These are phyloP conservation scores for Microplitis deprimator DNA, from an alignment of 2,888 invertebrate genomes.

Conservation along the genomic window DNA sequence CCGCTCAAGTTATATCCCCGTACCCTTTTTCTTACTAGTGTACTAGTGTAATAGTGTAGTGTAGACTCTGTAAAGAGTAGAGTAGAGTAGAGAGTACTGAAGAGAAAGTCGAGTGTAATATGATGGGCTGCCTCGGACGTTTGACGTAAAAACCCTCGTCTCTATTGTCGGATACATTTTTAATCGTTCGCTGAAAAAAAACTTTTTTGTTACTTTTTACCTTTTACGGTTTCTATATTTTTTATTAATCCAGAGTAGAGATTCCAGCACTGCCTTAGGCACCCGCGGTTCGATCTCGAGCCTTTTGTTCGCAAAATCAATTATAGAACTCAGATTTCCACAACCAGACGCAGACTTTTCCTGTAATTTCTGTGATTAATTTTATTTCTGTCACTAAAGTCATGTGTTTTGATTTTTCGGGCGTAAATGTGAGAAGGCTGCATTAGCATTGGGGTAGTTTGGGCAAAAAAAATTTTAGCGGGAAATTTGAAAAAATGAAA, in stretches of 20 bases:
- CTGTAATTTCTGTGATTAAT: too few relatives aligned
- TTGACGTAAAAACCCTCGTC: conserved; percentile 58
- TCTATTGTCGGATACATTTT: conserved; percentile 64
- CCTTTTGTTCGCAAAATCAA: conserved; percentile 31
- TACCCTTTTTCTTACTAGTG: background rate
- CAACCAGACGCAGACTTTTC: too few relatives aligned
- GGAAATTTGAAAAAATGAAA: too few relatives aligned
- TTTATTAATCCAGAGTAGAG: conserved; percentile 25
- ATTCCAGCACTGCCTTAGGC: conserved; percentile 26
- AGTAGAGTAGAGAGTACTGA: conserved; percentile 14
- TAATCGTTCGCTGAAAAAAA: conserved; percentile 56
- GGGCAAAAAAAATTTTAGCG: too few relatives aligned
- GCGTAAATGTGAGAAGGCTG: too few relatives aligned
- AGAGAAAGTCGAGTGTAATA: conserved; percentile 23
- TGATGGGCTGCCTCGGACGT: conserved; percentile 57
- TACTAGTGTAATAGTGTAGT: too few relatives aligned
- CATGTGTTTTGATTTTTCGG: too few relatives aligned
- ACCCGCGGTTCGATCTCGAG: conserved; percentile 23
- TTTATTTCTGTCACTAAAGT: too few relatives aligned
- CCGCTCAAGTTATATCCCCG: conserved; percentile 34
- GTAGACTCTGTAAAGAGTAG: too few relatives aligned
- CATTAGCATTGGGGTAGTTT: too few relatives aligned
- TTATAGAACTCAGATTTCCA: conserved; percentile 9
- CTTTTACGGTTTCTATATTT: background rate
- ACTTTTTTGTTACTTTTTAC: conserved; percentile 32